Conservation (phyloP, 2,797 vertebrate genomes). For the Hydrocynus forskahlii region DNA sequence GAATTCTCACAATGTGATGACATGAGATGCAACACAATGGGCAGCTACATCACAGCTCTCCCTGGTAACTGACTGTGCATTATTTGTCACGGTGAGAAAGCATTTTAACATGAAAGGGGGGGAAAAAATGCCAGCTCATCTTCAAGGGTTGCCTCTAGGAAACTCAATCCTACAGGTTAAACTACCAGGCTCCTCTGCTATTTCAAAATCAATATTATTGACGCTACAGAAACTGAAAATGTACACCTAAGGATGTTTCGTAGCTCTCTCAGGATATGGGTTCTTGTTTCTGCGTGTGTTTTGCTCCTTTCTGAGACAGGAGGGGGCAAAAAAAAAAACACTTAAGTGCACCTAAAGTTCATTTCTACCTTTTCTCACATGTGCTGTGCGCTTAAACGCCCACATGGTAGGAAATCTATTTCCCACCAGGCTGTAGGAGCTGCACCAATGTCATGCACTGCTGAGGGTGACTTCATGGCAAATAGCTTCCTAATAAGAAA, state of each 20-base stretch:
- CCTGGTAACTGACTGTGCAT: conserved; percentile 26
- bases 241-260: conserved; percentile 42
- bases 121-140: conserved; percentile 16
- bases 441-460: conserved; percentile 30
- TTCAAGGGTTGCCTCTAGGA: conserved; percentile 30
- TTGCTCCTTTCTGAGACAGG: neutral
- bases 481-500: conserved; percentile 51
- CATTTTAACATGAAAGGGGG: neutral
- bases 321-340: neutral
- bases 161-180: conserved; percentile 50
- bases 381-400: neutral
- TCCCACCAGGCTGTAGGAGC: conserved; percentile 30
- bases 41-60: conserved; percentile 21
- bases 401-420: conserved; percentile 23
- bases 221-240: conserved; percentile 55
- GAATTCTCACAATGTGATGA: conserved; percentile 50
- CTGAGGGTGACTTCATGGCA: conserved; percentile 46
- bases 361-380: conserved; percentile 14
- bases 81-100: conserved; percentile 21
- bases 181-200: conserved; percentile 54
- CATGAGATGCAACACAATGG: conserved; percentile 59
- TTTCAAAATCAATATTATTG: conserved; percentile 67
- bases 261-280: conserved; percentile 16
- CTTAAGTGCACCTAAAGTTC: neutral
- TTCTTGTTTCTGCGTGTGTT: neutral